Evolutionary conservation across 2,113 vertebrate species (phyloP).

Genomic region (Lethenteron camtschaticum): DNA sequence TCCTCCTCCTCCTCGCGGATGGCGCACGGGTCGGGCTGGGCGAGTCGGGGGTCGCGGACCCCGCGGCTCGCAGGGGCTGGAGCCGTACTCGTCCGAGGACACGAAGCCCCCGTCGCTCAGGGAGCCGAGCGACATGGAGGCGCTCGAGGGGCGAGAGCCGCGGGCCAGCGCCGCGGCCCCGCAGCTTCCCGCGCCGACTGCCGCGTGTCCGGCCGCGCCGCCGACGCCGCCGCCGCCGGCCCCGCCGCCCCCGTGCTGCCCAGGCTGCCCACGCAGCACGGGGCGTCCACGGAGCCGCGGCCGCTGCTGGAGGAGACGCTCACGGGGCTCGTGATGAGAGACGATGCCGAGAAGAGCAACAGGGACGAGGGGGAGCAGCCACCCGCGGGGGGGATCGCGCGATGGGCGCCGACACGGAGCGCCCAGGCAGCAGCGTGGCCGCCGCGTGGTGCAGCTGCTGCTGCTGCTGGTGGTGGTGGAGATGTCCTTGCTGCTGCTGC

Average conservation of each 20-base stretch:
- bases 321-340: constrained; percentile 47
- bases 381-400: constrained; percentile 34
- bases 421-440: constrained; percentile 33
- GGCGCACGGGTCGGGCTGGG: constrained; percentile 57
- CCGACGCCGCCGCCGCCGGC: too few species aligned
- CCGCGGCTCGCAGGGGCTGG: constrained; percentile 49
- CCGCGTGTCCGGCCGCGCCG: too few species aligned
- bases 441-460: constrained; percentile 35
- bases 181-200: background rate
- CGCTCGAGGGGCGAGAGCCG: constrained; percentile 45
- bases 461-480: too few species aligned
- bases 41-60: constrained; percentile 57
- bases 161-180: background rate
- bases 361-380: constrained; percentile 24
- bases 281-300: constrained; percentile 51
- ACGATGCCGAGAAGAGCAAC: constrained; percentile 31
- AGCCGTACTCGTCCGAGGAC: constrained; percentile 57
- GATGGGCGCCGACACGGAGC: constrained; percentile 39
- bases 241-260: too few species aligned
- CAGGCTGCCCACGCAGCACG: constrained; percentile 14
- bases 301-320: constrained; percentile 75
- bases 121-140: constrained; percentile 44
- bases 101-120: constrained; percentile 47
- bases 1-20: constrained; percentile 52
- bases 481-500: constrained; percentile 2